Evolutionary conservation across 2,797 vertebrate genomes (phyloP), one percentile per base, ranked within the genome.

Genomic region (Tachyglossus aculeatus): DNA sequence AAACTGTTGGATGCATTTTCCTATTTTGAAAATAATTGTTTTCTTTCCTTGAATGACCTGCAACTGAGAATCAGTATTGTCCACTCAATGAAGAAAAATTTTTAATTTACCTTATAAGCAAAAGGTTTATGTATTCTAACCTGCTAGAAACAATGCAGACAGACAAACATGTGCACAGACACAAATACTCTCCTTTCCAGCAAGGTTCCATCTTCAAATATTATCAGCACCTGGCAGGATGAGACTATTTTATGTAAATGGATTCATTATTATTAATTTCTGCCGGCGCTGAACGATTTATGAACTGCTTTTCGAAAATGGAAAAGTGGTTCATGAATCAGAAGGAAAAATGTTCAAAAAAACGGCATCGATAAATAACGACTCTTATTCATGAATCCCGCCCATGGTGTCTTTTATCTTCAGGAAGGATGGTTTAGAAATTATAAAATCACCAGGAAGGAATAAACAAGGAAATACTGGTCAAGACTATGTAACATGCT

Each of bases 231-330:
- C 85, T 84, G 85, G 86, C 86, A 89, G 89, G 74, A 90, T 81
- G 85, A 87, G 88, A 82, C 88, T 75, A 36, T 90, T 90, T 87
- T 91, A 92, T 93, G 90, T 87, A 90, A 92, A 91, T 92, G 72
- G 86, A 82, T 82, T 90, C 89, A 86, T 92, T 90, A 91, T 90
- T 92, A 92, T 93, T 92, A 92, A 92, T 92, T 93, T 91, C 90
- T 90, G 81, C 87, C 63, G 52, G 86, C 65, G 39, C 80, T 85
- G 88, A 90, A 89, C 85, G 81, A 92, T 92, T 92, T 92, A 93
- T 91, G 88, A 86, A 86, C 87, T 86, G 87, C 86, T 86, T 87
- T 91, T 91, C 54, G 70, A 87, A 92, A 85, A 87, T 80, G 79
- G 90, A 82, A 87, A 89, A 88, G 87, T 82, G 87, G 85, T 86